Evolutionary conservation across 2,113 vertebrate species (phyloP).

Genomic region (Enhydra lutris): DNA sequence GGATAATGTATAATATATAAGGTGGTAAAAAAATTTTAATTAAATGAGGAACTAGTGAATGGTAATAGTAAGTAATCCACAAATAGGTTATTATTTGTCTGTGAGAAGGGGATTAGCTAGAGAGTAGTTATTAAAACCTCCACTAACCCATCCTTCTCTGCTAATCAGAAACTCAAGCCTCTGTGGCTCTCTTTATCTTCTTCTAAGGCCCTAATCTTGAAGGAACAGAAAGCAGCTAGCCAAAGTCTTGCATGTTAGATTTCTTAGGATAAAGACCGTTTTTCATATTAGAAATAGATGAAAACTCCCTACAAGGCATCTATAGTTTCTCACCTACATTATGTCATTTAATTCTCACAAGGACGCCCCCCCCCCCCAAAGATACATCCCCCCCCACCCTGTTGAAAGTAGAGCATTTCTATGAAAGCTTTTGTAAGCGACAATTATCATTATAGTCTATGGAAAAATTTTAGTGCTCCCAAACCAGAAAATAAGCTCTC

Average conservation of each 20-base stretch:
- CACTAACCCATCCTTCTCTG: not conserved
- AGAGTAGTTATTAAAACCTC: not conserved
- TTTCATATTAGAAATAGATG: not conserved
- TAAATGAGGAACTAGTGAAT: not conserved
- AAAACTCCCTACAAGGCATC: not conserved
- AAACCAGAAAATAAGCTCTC: not conserved
- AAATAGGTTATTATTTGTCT: not conserved
- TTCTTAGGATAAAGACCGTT: not conserved
- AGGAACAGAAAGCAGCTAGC: conserved; percentile 19
- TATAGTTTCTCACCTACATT: not conserved
- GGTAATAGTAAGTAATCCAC: not conserved
- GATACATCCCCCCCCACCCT: not conserved
- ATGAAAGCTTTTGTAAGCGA: not conserved
- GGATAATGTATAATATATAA: not conserved
- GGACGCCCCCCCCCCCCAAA: not conserved
- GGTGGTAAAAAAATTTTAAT: not conserved
- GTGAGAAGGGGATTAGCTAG: not conserved
- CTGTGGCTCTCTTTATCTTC: not conserved
- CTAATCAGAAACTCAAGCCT: not conserved
- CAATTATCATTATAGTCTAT: not conserved
- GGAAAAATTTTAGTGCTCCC: not conserved
- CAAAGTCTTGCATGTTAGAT: not conserved
- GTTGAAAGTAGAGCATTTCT: not conserved
- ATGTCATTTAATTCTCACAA: not conserved
- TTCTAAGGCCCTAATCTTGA: conserved; percentile 21